Evolutionary conservation across 2,113 vertebrate species (phyloP).

Genomic region (Pachycephala philippinensis): DNA sequence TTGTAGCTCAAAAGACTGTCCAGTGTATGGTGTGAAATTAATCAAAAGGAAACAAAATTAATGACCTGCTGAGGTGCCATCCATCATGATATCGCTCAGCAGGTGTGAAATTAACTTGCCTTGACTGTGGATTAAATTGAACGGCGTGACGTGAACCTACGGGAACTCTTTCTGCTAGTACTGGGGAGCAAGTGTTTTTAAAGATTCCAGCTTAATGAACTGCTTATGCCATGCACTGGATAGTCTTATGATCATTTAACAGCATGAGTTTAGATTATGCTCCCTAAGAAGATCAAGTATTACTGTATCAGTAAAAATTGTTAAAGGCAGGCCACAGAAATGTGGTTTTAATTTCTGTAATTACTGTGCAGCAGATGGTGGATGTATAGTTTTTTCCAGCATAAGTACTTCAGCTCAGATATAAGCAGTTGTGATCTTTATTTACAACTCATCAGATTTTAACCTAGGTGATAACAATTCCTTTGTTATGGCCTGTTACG

Average conservation of each 20-base stretch:
- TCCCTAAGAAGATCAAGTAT: conserved; percentile 56
- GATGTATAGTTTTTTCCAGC: not conserved
- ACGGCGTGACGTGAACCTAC: conserved; percentile 8
- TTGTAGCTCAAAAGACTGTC: conserved; percentile 42
- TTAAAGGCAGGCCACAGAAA: conserved; percentile 34
- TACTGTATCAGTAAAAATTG: conserved; percentile 53
- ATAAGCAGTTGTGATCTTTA: conserved; percentile 49
- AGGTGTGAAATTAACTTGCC: conserved; percentile 66
- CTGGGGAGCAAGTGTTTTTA: conserved; percentile 3
- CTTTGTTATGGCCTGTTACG: not conserved
- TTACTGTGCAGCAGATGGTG: conserved; percentile 38
- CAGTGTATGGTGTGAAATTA: conserved; percentile 66
- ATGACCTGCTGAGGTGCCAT: conserved; percentile 57
- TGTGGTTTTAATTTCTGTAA: conserved; percentile 40
- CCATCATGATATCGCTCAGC: conserved; percentile 47
- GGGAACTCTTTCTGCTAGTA: conserved; percentile 1
- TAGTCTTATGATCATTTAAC: conserved; percentile 25
- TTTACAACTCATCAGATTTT: conserved; percentile 56
- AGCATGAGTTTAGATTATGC: conserved; percentile 41
- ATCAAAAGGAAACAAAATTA: conserved; percentile 70
- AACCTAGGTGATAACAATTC: not conserved
- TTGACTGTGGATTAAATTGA: conserved; percentile 49
- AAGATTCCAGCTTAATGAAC: conserved; percentile 47
- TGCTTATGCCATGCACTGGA: conserved; percentile 8
- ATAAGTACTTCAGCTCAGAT: conserved; percentile 16